A percentile compares a stretch with the other conserved stretches of the same genome.
These are phyloP conservation scores for Hypercompe scribonia DNA, from an alignment of 2,888 invertebrate genomes.

Conservation along the genomic window DNA sequence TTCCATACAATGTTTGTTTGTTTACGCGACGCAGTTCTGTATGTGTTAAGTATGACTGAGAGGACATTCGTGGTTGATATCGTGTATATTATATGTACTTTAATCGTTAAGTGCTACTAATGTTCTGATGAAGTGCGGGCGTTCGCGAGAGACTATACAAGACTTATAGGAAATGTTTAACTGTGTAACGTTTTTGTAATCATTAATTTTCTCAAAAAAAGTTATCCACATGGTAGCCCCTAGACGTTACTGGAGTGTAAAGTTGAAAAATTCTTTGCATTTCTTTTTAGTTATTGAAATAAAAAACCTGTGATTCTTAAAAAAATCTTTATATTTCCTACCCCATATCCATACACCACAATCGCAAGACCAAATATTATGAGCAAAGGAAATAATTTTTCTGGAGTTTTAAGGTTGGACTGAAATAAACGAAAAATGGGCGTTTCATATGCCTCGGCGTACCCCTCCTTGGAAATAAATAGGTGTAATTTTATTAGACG, in stretches of 20 bases:
- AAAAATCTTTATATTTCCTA: slow-evolving; percentile 58
- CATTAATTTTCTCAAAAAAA: slow-evolving; percentile 79
- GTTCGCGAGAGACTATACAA: slow-evolving; percentile 81
- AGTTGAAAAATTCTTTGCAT: slow-evolving; percentile 83
- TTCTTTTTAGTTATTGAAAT: slow-evolving; percentile 85
- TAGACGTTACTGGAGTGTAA: slow-evolving; percentile 84
- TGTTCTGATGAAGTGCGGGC: slow-evolving; percentile 75
- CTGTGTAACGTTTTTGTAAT: slow-evolving; percentile 85
- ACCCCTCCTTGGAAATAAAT: no score
- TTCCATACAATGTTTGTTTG: slow-evolving; percentile 63
- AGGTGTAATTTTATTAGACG: no score
- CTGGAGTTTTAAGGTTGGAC: neutral
- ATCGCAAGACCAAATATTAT: neutral
- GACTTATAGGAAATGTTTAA: slow-evolving; percentile 86
- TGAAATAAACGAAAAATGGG: no score
- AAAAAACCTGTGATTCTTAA: slow-evolving; percentile 85
- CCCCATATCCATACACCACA: neutral
- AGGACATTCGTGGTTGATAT: slow-evolving; percentile 59
- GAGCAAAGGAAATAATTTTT: neutral
- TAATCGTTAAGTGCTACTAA: slow-evolving; percentile 80
- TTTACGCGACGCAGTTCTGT: slow-evolving; percentile 56
- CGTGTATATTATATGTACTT: slow-evolving; percentile 73
- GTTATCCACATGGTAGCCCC: slow-evolving; percentile 81
- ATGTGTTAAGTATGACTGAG: slow-evolving; percentile 70
- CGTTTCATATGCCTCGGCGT: no score